These are phyloP conservation scores for Oscheius sp. DNA, from an alignment of 2,888 invertebrate species.

Conservation along the genomic window DNA sequence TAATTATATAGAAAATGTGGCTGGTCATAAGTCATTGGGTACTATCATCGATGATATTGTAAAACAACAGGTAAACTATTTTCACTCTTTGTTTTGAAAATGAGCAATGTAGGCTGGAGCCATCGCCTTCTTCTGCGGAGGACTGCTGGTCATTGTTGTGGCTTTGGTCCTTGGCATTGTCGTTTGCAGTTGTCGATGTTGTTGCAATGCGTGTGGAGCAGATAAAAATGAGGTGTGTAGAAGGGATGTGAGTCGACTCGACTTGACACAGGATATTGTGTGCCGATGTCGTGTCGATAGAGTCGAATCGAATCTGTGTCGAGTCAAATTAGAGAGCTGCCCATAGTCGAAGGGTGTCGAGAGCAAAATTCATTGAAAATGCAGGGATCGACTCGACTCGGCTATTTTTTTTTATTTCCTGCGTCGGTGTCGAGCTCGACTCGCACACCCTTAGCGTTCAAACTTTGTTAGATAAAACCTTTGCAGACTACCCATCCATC, in stretches of 20 bases:
- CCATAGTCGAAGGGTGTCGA: no score
- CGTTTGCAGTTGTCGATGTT: constrained; percentile 45
- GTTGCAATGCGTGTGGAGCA: constrained; percentile 41
- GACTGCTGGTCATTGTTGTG: constrained; percentile 45
- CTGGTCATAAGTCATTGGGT: constrained; percentile 23
- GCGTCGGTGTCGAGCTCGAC: no score
- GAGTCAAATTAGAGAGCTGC: no score
- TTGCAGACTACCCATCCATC: constrained; percentile 11
- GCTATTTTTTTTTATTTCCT: no score
- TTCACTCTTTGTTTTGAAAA: neutral
- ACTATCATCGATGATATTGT: constrained; percentile 46
- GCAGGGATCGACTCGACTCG: no score
- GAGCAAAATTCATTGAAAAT: no score
- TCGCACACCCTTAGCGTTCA: no score
- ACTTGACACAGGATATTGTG: no score
- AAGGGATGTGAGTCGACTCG: no score
- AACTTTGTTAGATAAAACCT: no score
- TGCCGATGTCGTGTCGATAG: no score
- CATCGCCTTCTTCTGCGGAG: constrained; percentile 51
- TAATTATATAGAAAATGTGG: constrained; percentile 35
- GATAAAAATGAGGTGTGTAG: constrained; percentile 34
- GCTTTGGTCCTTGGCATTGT: constrained; percentile 45
- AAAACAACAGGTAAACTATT: constrained; percentile 37
- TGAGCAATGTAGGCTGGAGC: constrained; percentile 37
- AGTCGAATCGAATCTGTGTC: no score